Evolutionary conservation across 2,888 invertebrate genomes (phyloP).

Genomic region (Graphium colonna): DNA sequence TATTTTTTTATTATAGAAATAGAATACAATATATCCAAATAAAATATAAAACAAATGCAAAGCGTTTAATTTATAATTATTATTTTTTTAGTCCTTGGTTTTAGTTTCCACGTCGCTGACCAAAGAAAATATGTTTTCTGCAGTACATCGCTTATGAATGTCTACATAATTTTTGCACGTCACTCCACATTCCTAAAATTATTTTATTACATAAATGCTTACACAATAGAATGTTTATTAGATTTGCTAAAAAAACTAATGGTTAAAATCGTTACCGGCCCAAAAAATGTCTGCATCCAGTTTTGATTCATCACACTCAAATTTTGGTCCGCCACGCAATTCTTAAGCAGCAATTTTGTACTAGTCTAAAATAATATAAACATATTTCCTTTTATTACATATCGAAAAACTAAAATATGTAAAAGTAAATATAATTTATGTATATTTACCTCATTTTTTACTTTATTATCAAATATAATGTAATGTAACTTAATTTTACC

Average conservation of each 20-base stretch:
- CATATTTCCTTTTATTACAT: too few relatives aligned
- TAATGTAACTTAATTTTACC: too few relatives aligned
- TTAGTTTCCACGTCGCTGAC: slow-evolving; percentile 67
- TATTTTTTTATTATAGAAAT: too few relatives aligned
- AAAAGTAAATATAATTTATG: too few relatives aligned
- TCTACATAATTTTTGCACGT: slow-evolving; percentile 66
- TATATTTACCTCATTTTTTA: too few relatives aligned
- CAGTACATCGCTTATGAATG: slow-evolving; percentile 59
- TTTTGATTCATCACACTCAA: slow-evolving; percentile 67
- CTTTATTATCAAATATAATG: too few relatives aligned
- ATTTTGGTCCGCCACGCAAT: slow-evolving; percentile 65
- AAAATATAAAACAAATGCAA: background rate
- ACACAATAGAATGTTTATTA: too few relatives aligned
- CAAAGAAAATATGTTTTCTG: slow-evolving; percentile 66
- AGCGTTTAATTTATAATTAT: too few relatives aligned
- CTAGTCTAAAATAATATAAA: slow-evolving; percentile 52
- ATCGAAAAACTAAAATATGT: too few relatives aligned
- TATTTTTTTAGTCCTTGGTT: slow-evolving; percentile 39
- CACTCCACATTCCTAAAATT: slow-evolving; percentile 68
- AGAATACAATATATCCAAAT: too few relatives aligned
- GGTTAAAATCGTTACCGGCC: slow-evolving; percentile 63
- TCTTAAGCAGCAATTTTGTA: slow-evolving; percentile 56
- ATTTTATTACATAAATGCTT: too few relatives aligned
- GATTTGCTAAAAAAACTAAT: too few relatives aligned
- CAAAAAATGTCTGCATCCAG: slow-evolving; percentile 74